Evolutionary conservation across 2,113 vertebrate genomes (phyloP).

Genomic region (Stigmatopora argus): DNA sequence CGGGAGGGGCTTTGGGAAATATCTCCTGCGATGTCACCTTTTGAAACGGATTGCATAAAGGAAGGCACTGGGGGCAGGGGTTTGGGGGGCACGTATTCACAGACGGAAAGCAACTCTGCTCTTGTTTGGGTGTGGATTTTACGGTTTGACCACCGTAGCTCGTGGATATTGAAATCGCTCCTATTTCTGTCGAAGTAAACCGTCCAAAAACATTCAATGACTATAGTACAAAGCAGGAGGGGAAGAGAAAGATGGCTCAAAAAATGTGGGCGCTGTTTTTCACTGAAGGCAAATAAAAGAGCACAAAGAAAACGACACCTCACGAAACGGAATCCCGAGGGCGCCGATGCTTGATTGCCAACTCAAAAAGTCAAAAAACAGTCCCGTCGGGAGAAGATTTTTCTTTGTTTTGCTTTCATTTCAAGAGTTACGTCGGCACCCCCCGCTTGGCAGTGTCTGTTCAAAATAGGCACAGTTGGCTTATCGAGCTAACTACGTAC

Average conservation of each 20-base stretch:
- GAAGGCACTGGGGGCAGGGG: constrained; percentile 65
- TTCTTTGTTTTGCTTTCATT: constrained; percentile 22
- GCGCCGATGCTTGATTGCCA: constrained; percentile 18
- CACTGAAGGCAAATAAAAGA: constrained; percentile 71
- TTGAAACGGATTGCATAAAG: constrained; percentile 68
- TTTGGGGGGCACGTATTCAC: constrained; percentile 49
- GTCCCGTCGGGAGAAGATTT: constrained; percentile 10
- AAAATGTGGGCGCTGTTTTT: constrained; percentile 64
- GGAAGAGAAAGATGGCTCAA: constrained; percentile 73
- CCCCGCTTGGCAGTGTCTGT: constrained; percentile 64
- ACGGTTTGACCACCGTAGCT: constrained; percentile 32
- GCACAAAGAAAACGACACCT: constrained; percentile 63
- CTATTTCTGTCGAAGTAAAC: constrained; percentile 60
- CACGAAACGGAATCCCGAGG: constrained; percentile 48
- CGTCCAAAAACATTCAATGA: constrained; percentile 63
- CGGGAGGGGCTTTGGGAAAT: constrained; percentile 4
- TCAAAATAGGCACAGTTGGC: constrained; percentile 77
- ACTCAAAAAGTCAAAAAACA: constrained; percentile 28
- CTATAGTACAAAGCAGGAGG: constrained; percentile 64
- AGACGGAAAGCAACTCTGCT: constrained; percentile 50
- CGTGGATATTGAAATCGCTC: constrained; percentile 53
- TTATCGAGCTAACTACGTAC: constrained; percentile 68
- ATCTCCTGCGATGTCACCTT: constrained; percentile 52
- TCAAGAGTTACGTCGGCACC: constrained; percentile 40
- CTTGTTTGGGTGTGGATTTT: constrained; percentile 24